Evolutionary conservation across 1,140 invertebrate species (phyloP), one percentile per base, ranked within the genome.

Genomic region (Drosophila kohkoa): DNA sequence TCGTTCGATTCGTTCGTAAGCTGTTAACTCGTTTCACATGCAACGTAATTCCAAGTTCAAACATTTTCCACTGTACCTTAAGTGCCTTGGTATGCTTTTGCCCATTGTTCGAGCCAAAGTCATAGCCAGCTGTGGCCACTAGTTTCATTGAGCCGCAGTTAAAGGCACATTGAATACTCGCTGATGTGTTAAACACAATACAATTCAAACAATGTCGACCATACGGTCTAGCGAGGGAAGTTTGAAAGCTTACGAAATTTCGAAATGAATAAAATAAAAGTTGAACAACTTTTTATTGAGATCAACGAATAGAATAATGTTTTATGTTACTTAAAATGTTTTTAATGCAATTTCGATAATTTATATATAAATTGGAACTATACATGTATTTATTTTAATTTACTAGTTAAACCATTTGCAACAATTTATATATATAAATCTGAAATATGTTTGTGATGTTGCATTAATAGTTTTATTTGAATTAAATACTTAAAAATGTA

Each of bases 81-180:
- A 25, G 16, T 30, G 49, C 55, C 43, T 43, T 38, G 32, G n/a
- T 32, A 3, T 46, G 20, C 20, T 20, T 32, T 7, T 11, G 62
- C 46, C 48, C 52, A 30, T 43, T 48, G 51, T 16, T 16, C 15
- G 30, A 32, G 16, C 64, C 43, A 57, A 25, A 41, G 54, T 30
- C 54, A 54, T 6, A 46, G 46, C 59, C 59, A 32, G 45, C 16
- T 28, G 43, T 38, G 35, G 62, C 43, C 25, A 25, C 20, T 25
- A 72, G 43, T 72, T 41, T 66, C 69, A 72, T 67, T 73, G 55
- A 46, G 70, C 54, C 20, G 54, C 69, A 32, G 58, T 67, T 30
- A 57, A 41, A 66, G 46, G 55, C 55, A 32, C 45, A 60, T 46
- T 52, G 64, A 16, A 64, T 46, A 45, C 30, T 28, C 51, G 41